Evolutionary conservation across 2,113 vertebrate genomes (phyloP), one percentile per base, ranked within the genome.

Genomic region (Crypturellus undulatus): DNA sequence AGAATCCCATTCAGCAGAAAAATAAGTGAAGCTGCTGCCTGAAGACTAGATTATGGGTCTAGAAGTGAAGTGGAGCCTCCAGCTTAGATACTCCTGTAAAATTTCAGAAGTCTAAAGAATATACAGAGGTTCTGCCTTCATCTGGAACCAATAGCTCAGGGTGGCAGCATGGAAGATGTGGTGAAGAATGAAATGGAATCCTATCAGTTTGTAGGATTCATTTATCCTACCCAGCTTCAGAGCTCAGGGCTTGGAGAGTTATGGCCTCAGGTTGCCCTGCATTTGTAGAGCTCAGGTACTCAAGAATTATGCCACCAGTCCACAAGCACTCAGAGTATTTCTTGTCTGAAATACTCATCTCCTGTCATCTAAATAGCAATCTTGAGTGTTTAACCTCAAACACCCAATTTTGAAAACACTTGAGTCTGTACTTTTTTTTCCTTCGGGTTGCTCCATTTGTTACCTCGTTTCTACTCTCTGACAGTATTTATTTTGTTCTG

Each of bases 331-430:
- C 72, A 76, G 54, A 76, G 54, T 78, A 79, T 77, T 60, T 82
- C 40, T 87, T 84, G 69, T 43, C 43, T 36, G 47, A 79, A 84
- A 52, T 81, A 89, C 24, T 85, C 13, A 77, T 82, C 90, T 93
- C 71, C 67, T 40, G 34, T 49, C 49, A n/a, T 40, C 68, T 91
- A 70, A 91, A 82, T 43, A 22, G 25, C 26, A 65, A 91, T 87
- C 58, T 89, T 84, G 59, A 68, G 79, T 67, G 72, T 63, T 91
- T 94, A 87, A 91, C 58, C 52, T 95, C 81, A 81, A 91, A 87
- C 40, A 72, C 25, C 32, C 56, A 72, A 59, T 95, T 92, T 56
- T 77, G 60, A 90, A 91, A 89, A 56, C 62, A 75, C 52, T 76
- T 34, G 34, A 87, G n/a, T 59, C 19, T 79, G 45, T 26, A 79